Evolutionary conservation across 2,113 vertebrate genomes (phyloP).

Genomic region (Sterna hirundo): DNA sequence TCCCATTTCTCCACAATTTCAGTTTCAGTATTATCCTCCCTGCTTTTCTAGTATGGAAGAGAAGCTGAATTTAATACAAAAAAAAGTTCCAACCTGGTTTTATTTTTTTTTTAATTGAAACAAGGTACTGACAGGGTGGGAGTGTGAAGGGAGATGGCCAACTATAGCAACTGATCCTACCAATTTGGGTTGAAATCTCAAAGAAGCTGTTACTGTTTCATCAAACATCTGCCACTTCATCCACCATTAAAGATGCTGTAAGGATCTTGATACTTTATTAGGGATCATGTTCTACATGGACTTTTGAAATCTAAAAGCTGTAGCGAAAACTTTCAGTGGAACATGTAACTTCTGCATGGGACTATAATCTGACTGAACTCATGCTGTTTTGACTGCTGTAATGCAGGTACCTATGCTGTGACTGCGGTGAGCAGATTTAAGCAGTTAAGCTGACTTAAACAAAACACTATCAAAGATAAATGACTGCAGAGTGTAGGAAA

Average conservation of each 20-base stretch:
- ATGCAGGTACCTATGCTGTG: background rate
- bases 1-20: background rate
- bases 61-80: background rate
- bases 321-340: background rate
- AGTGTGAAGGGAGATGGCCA: background rate
- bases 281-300: background rate
- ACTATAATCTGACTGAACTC: background rate
- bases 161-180: background rate
- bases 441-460: background rate
- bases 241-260: background rate
- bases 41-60: background rate
- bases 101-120: background rate
- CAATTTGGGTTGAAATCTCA: background rate
- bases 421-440: background rate
- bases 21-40: background rate
- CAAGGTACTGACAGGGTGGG: background rate
- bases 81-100: background rate
- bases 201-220: background rate
- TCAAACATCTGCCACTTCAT: background rate
- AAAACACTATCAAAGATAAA: background rate
- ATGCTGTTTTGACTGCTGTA: background rate
- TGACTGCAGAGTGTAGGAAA: background rate
- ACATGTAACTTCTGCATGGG: background rate
- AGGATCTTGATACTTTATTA: background rate
- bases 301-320: background rate